Conservation (phyloP, 2,113 vertebrate species). For the Thalassarche chlororhynchos region DNA sequence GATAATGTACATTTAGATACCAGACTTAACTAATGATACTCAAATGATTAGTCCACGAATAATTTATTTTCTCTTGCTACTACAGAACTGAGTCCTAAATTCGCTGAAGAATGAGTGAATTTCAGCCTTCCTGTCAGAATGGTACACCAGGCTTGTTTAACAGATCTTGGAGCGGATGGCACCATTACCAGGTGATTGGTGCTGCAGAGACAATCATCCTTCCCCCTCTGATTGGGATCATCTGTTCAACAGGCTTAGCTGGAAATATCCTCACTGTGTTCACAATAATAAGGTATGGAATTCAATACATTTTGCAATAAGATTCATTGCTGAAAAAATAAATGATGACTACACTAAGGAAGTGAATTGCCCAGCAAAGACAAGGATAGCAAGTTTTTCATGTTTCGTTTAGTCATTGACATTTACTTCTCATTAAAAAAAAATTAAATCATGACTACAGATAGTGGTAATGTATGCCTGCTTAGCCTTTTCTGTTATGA, state of each 20-base stretch:
- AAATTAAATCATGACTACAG: not conserved
- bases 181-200: conserved; percentile 19
- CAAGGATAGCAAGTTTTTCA: not conserved
- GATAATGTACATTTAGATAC: not conserved
- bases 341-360: not conserved
- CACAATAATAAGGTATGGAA: conserved; percentile 62
- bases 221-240: conserved; percentile 59
- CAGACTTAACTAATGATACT: not conserved
- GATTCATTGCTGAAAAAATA: not conserved
- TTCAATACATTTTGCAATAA: not conserved
- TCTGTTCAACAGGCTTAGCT: conserved; percentile 64
- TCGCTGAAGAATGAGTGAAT: conserved; percentile 32
- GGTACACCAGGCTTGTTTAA: conserved; percentile 4
- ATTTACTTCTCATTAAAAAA: not conserved
- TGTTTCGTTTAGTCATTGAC: not conserved
- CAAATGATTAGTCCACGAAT: not conserved
- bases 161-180: conserved; percentile 2
- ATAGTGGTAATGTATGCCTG: not conserved
- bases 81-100: not conserved
- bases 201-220: conserved; percentile 65
- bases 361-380: not conserved
- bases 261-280: conserved; percentile 67
- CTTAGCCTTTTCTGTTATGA: not conserved
- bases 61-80: not conserved
- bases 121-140: conserved; percentile 42